phyloP scores from a whole-genome alignment of 2,888 invertebrate genomes.

The Opisthograptis luteolata region DNA sequence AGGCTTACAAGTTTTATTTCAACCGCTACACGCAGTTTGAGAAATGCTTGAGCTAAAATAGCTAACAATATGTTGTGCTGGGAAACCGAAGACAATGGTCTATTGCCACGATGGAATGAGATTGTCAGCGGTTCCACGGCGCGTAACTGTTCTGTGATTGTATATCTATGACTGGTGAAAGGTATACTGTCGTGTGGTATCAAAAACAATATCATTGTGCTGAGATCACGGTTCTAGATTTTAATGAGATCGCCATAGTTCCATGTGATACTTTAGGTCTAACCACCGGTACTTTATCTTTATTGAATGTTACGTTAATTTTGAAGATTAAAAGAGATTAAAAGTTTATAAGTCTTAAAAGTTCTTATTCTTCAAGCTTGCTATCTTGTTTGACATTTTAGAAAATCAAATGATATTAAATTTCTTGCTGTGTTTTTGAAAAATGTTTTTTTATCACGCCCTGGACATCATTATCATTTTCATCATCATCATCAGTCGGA shows the following conservation, averaged over 20 bases:
- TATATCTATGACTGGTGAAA: constrained; percentile 46
- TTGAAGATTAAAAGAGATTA: no score
- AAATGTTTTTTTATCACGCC: no score
- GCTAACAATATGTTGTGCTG: constrained; percentile 41
- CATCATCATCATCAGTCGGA: no score
- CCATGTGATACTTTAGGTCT: no score
- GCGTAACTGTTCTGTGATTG: constrained; percentile 46
- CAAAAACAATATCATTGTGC: neutral
- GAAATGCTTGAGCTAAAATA: constrained; percentile 39
- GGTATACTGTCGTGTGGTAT: constrained; percentile 31
- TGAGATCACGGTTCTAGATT: neutral
- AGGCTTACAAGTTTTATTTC: constrained; percentile 17
- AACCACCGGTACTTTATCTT: no score
- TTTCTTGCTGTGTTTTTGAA: no score
- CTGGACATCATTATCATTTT: no score
- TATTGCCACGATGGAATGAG: constrained; percentile 50
- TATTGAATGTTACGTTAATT: no score
- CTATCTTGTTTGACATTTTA: no score
- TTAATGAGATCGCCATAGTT: neutral
- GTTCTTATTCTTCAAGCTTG: no score
- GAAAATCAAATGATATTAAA: no score
- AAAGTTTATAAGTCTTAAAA: no score
- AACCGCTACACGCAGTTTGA: constrained; percentile 22
- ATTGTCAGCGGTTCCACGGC: constrained; percentile 38
- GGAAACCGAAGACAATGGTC: constrained; percentile 61